phyloP scores from a whole-genome alignment of 2,113 vertebrate species.

The Scophthalmus maximus region DNA sequence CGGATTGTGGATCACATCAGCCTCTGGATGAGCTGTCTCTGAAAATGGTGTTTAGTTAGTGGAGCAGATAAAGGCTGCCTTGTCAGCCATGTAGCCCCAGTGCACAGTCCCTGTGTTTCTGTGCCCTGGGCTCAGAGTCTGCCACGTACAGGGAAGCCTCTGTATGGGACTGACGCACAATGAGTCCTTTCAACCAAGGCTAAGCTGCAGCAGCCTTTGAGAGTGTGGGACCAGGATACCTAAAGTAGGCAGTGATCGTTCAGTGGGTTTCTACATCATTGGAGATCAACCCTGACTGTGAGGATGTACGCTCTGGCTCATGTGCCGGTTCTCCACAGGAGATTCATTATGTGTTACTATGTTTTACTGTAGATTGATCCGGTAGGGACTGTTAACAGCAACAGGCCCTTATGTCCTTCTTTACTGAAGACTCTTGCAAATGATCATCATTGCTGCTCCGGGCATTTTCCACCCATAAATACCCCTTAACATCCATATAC shows the following conservation, averaged over 20 bases:
- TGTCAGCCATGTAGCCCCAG: constrained; percentile 58
- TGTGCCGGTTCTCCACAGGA: neutral
- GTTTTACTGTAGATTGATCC: neutral
- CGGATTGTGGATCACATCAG: constrained; percentile 28
- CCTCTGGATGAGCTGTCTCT: constrained; percentile 42
- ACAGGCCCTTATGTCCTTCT: neutral
- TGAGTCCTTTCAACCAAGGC: constrained; percentile 59
- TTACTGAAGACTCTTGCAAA: constrained; percentile 3
- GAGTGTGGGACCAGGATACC: constrained; percentile 39
- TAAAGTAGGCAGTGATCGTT: constrained; percentile 33
- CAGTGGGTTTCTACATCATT: neutral
- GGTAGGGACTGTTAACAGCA: neutral
- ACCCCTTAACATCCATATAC: constrained; percentile 21
- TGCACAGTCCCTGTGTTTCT: constrained; percentile 37
- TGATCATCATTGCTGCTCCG: constrained; percentile 7
- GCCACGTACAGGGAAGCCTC: constrained; percentile 58
- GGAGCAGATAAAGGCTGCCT: constrained; percentile 67
- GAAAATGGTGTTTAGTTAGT: constrained; percentile 48
- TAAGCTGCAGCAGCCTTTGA: constrained; percentile 33
- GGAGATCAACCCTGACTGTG: constrained; percentile 10
- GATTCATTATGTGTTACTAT: neutral
- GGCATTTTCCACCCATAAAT: constrained; percentile 19
- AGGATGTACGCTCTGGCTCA: neutral
- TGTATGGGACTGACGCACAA: constrained; percentile 66
- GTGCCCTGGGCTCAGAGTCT: constrained; percentile 38